phyloP scores from a whole-genome alignment of 1,140 invertebrate genomes.

The Drosophila miranda region DNA sequence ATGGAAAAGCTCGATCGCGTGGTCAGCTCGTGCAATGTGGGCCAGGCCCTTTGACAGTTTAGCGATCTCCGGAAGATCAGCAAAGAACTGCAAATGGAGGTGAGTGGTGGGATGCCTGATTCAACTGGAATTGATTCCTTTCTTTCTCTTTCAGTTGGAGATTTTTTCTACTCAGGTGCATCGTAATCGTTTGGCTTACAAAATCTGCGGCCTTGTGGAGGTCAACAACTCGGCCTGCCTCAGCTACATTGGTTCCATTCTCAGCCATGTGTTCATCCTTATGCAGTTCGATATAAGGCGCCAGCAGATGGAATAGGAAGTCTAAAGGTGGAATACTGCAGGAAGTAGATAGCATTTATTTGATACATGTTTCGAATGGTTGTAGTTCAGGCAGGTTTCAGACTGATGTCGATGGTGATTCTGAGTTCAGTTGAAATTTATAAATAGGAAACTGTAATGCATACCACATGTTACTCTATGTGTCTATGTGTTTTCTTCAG shows the following conservation, averaged over 20 bases:
- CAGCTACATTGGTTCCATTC: conserved; percentile 36
- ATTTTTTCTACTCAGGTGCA: conserved; percentile 32
- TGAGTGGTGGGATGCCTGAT: not conserved
- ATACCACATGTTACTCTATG: too few relatives aligned
- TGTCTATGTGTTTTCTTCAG: too few relatives aligned
- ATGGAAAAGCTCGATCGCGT: conserved; percentile 52
- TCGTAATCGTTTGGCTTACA: conserved; percentile 42
- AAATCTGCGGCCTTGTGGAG: conserved; percentile 39
- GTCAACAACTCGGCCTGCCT: conserved; percentile 51
- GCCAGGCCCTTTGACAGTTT: conserved; percentile 32
- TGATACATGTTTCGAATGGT: too few relatives aligned
- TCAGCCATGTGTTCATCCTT: conserved; percentile 54
- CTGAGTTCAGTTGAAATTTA: too few relatives aligned
- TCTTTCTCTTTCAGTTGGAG: conserved; percentile 36
- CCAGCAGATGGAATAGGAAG: not conserved
- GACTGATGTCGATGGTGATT: too few relatives aligned
- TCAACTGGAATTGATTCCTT: not conserved
- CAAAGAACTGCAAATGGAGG: conserved; percentile 29
- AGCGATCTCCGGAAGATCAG: conserved; percentile 24
- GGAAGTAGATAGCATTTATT: too few relatives aligned
- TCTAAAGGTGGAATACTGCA: too few relatives aligned
- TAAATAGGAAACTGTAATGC: too few relatives aligned
- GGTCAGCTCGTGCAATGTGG: conserved; percentile 42
- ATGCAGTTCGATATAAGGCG: conserved; percentile 64
- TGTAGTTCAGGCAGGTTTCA: too few relatives aligned